phyloP scores from a whole-genome alignment of 2,797 vertebrate genomes.

The Clarias pachynema region DNA sequence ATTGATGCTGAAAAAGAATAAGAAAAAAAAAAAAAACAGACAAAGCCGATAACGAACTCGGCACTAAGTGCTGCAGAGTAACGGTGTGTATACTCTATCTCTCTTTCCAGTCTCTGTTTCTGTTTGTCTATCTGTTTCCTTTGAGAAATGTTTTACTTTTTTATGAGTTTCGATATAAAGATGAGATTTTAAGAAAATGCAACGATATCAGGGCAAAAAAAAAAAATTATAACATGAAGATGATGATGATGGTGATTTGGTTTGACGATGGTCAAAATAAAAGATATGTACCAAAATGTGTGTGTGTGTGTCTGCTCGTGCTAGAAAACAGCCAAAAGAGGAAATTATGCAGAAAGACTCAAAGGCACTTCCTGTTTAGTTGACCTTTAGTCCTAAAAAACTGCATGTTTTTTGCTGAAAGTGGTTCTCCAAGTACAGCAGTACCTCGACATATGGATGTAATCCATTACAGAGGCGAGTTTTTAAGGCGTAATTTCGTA shows the following conservation, averaged over 20 bases:
- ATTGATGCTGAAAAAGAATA: conserved; percentile 74
- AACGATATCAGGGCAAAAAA: conserved; percentile 63
- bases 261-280: conserved; percentile 73
- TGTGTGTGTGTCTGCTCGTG: conserved; percentile 38
- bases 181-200: conserved; percentile 63
- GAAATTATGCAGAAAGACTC: background rate
- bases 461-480: no score
- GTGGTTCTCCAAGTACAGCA: background rate
- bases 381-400: background rate
- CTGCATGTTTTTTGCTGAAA: background rate
- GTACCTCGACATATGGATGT: no score
- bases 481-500: no score
- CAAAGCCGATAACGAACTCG: conserved; percentile 69
- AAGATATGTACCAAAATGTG: conserved; percentile 71
- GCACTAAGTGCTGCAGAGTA: conserved; percentile 75
- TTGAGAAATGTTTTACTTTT: conserved; percentile 76
- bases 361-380: background rate
- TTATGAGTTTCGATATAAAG: conserved; percentile 69
- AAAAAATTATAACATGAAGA: conserved; percentile 29
- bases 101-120: conserved; percentile 70
- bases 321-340: background rate
- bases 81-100: conserved; percentile 75
- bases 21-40: conserved; percentile 33
- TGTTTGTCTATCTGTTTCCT: conserved; percentile 61
- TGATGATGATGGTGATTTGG: conserved; percentile 55